A percentile compares a stretch with the other conserved stretches of the same genome.
phyloP scores from a whole-genome alignment of 1,140 invertebrate genomes.

The Anadara kagoshimensis region DNA sequence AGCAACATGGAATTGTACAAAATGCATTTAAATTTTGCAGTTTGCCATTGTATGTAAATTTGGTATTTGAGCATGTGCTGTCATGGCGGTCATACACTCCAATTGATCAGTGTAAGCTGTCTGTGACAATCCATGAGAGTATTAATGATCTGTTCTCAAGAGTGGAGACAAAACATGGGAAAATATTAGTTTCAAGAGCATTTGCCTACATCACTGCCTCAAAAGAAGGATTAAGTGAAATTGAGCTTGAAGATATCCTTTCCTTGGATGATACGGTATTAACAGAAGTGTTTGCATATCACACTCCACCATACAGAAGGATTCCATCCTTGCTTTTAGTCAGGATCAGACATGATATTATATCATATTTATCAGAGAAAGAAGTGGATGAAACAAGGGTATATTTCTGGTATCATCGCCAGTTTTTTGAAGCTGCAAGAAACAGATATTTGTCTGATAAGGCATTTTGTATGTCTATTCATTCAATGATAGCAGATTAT shows the following conservation, averaged over 20 bases:
- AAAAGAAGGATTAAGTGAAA: conserved; percentile 57
- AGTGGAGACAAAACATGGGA: conserved; percentile 57
- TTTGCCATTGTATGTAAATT: conserved; percentile 61
- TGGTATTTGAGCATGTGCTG: conserved; percentile 60
- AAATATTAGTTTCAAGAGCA: conserved; percentile 49
- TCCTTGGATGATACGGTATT: conserved; percentile 63
- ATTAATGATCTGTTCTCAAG: conserved; percentile 86
- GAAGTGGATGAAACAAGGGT: conserved; percentile 84
- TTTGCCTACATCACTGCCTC: conserved; percentile 77
- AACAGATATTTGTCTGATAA: conserved; percentile 96
- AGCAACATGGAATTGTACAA: conserved; percentile 54
- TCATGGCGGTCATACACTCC: conserved; percentile 58
- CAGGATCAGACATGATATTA: conserved; percentile 50
- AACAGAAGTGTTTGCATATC: conserved; percentile 63
- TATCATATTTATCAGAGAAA: conserved; percentile 80
- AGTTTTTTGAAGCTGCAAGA: conserved; percentile 74
- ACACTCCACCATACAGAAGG: conserved; percentile 68
- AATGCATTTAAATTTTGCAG: conserved; percentile 57
- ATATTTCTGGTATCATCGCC: conserved; percentile 65
- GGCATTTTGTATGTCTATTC: conserved; percentile 94
- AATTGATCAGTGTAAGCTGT: conserved; percentile 41
- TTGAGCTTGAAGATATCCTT: conserved; percentile 64
- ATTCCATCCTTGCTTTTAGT: conserved; percentile 62
- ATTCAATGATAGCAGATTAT: conserved; percentile 97
- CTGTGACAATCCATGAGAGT: conserved; percentile 84